Evolutionary conservation across 2,113 vertebrate species (phyloP).

Genomic region (Heliornis fulica): DNA sequence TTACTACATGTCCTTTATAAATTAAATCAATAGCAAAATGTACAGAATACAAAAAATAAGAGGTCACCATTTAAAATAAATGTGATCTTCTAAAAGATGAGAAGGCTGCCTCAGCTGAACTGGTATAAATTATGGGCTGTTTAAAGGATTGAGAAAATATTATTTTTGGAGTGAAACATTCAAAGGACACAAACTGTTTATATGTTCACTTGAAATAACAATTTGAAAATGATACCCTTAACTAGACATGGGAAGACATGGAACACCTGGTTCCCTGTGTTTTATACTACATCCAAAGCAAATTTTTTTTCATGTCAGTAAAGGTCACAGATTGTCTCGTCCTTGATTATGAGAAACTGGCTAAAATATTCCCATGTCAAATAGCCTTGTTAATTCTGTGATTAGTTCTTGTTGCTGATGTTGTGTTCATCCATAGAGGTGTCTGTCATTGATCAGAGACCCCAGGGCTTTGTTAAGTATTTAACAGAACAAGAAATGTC

Average conservation of each 20-base stretch:
- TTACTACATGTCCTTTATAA: background rate
- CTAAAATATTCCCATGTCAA: background rate
- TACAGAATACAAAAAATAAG: background rate
- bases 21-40: background rate
- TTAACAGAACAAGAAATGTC: background rate
- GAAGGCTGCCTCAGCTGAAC: background rate
- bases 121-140: background rate
- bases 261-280: background rate
- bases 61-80: background rate
- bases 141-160: background rate
- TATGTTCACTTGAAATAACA: background rate
- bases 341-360: background rate
- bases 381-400: background rate
- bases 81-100: background rate
- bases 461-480: background rate
- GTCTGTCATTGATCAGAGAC: background rate
- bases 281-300: background rate
- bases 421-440: background rate
- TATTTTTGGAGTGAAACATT: background rate
- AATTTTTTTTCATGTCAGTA: background rate
- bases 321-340: background rate
- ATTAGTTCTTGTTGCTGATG: background rate
- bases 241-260: fast-evolving
- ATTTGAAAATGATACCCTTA: background rate
- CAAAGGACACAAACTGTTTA: background rate